phyloP scores from a whole-genome alignment of 2,113 vertebrate genomes.

The Stegostoma tigrinum region DNA sequence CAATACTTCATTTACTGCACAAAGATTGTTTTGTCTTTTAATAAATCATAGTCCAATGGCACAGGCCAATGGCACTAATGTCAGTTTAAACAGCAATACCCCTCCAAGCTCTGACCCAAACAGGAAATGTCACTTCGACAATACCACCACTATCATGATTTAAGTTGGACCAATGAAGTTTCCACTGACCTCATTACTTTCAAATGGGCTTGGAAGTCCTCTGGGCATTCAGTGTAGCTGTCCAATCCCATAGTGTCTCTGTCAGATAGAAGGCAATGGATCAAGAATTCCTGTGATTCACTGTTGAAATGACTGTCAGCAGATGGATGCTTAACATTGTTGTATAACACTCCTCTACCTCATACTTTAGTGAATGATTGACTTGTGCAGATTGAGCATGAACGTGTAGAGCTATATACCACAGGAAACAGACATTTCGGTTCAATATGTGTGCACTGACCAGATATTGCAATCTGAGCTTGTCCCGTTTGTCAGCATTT shows the following conservation, averaged over 20 bases:
- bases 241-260: neutral
- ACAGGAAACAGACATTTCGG: too few species aligned
- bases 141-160: neutral
- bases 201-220: neutral
- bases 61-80: neutral
- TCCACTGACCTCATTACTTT: conserved; percentile 15
- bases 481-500: too few species aligned
- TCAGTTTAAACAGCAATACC: conserved; percentile 17
- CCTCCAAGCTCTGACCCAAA: conserved; percentile 28
- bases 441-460: too few species aligned
- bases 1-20: conserved; percentile 20
- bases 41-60: conserved; percentile 1
- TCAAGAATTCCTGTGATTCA: conserved; percentile 16
- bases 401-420: neutral
- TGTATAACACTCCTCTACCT: neutral
- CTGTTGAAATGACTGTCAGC: neutral
- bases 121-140: conserved; percentile 28
- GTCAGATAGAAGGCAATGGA: neutral
- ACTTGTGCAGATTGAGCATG: neutral
- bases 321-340: neutral
- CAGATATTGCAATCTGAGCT: too few species aligned
- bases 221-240: neutral
- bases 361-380: neutral
- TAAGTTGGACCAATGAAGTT: neutral
- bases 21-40: conserved; percentile 4